Base-by-base conservation (phyloP, 2,113 vertebrate genomes). In the Maccullochella peelii region DNA sequence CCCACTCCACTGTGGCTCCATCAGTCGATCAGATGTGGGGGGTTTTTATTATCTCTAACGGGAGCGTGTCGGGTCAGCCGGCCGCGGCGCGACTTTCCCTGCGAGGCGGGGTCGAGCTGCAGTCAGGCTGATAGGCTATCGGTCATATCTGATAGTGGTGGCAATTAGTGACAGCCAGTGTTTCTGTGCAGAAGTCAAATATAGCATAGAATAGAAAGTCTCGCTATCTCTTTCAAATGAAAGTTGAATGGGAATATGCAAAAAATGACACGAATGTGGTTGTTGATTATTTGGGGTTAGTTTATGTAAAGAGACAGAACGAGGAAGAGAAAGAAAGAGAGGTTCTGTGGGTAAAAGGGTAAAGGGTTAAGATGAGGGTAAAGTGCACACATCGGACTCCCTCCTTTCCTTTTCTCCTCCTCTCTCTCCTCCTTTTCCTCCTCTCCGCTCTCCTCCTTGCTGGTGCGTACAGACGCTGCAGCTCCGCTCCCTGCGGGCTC, bases 21-120 rank as follows among this genome's bases (percentile, higher is more conserved):
- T 1, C 42, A 7, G 68, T 10, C 27, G 70, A 80, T 80, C 72
- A 12, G 40, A 82, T 85, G n/a, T n/a, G n/a, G n/a, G n/a, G n/a
- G n/a, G n/a, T 62, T 12, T 20, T 50, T 20, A 40, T 77, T 62
- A 54, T 74, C 81, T 76, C 55, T 77, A 75, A 67, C 75, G 25
- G 82, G 79, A 83, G 81, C 76, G 73, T 14, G 55, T 73, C 36
- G 76, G 59, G 61, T 68, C 83, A 73, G 66, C 67, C 52, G 14
- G 6, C 68, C 68, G 54, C 54, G 65, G 59, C 67, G 73, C 72
- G 67, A 62, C 84, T 25, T 7, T 2, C 55, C 49, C 21, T 11
- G 71, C 23, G 54, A 21, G 15, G 23, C 5, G 57, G 23, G 75
- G 57, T 49, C 71, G 55, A 30, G 72, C 58, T 5, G 54, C 16